Evolutionary conservation across 2,797 vertebrate species (phyloP).

Genomic region (Urosaurus nigricauda): DNA sequence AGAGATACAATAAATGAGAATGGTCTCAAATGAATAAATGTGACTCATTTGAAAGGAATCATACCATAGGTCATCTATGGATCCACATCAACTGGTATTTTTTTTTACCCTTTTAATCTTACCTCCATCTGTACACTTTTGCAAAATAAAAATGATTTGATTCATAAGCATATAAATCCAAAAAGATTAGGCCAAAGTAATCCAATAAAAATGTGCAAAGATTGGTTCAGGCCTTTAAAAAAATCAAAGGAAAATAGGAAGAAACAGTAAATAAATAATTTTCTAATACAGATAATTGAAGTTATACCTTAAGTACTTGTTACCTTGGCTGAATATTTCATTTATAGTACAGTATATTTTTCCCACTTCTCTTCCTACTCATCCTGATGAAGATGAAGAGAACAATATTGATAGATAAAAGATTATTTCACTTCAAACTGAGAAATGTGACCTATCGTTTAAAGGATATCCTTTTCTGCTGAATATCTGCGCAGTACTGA

Average conservation of each 20-base stretch:
- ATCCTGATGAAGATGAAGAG: too few species aligned
- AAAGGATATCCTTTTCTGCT: slow-evolving; percentile 12
- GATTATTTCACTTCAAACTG: background rate
- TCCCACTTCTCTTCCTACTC: background rate
- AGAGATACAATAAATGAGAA: background rate
- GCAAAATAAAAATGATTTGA: background rate
- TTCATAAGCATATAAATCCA: background rate
- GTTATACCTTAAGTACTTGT: slow-evolving; percentile 40
- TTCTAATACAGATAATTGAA: slow-evolving; percentile 32
- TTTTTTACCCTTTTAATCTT: slow-evolving; percentile 41
- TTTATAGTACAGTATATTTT: background rate
- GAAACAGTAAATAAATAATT: background rate
- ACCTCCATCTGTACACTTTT: slow-evolving; percentile 13
- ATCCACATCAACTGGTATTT: slow-evolving; percentile 10
- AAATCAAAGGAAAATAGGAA: background rate
- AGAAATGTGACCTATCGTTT: too few species aligned
- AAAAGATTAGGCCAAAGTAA: slow-evolving; percentile 34
- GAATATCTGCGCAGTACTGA: slow-evolving; percentile 17
- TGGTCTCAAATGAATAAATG: background rate
- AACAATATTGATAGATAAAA: too few species aligned
- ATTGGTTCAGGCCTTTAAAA: rapidly evolving
- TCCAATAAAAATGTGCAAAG: slow-evolving; percentile 19
- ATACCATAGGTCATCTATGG: background rate
- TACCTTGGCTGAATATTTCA: background rate
- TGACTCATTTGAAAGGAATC: background rate